Conservation (phyloP, 2,888 invertebrate species). For the Cerastis leucographa region DNA sequence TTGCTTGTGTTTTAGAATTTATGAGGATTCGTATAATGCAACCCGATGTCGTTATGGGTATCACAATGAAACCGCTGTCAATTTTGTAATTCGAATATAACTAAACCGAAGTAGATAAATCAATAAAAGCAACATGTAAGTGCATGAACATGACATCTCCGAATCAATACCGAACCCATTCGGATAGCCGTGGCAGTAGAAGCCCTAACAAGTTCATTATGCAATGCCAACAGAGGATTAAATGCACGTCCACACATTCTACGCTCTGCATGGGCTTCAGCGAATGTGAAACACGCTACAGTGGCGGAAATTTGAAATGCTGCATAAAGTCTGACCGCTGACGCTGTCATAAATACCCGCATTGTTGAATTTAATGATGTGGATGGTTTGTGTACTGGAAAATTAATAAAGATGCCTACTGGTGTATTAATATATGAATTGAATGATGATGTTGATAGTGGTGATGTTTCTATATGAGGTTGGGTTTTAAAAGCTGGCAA, state of each 20-base stretch:
- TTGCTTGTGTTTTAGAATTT: no score
- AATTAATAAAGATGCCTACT: slow-evolving; percentile 8
- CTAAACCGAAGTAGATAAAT: no score
- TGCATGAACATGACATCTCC: slow-evolving; percentile 22
- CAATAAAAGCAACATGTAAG: no score
- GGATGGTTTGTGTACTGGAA: neutral
- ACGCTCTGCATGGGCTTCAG: slow-evolving; percentile 8
- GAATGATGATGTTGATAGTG: slow-evolving; percentile 5
- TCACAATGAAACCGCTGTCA: no score
- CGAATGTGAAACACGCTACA: slow-evolving; percentile 34
- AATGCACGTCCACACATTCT: slow-evolving; percentile 23
- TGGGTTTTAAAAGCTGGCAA: neutral
- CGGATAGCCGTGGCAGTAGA: slow-evolving; percentile 32
- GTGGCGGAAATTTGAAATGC: slow-evolving; percentile 53
- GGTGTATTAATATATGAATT: slow-evolving; percentile 2
- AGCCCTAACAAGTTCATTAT: slow-evolving; percentile 58
- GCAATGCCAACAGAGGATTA: slow-evolving; percentile 55
- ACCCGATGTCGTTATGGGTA: no score
- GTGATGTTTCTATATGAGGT: neutral
- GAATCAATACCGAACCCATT: slow-evolving; percentile 52
- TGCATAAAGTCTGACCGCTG: slow-evolving; percentile 36
- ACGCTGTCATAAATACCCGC: slow-evolving; percentile 11
- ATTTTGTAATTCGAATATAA: no score
- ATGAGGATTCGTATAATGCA: no score
- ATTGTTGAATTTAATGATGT: slow-evolving; percentile 36